phyloP scores from a whole-genome alignment of 2,888 invertebrate genomes.

The Cryptus armator region DNA sequence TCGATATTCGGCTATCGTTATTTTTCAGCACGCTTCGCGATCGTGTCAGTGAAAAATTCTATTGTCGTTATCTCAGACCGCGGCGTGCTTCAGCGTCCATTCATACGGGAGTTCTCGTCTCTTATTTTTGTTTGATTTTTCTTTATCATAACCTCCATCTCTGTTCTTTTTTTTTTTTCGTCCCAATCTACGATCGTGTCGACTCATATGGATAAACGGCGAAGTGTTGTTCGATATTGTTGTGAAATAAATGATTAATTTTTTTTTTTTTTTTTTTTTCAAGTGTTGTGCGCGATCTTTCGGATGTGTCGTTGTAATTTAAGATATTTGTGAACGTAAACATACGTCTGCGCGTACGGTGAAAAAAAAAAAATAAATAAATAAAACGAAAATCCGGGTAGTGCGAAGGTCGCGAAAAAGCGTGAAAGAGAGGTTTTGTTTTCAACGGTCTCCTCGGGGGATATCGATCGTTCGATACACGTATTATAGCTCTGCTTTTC shows the following conservation, averaged over 20 bases:
- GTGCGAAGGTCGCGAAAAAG: background rate
- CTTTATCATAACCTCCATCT: background rate
- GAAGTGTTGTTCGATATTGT: background rate
- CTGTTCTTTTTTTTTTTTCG: background rate
- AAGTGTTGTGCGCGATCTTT: background rate
- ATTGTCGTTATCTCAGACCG: background rate
- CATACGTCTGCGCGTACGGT: background rate
- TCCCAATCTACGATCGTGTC: slow-evolving; percentile 1
- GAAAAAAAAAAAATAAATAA: too few relatives aligned
- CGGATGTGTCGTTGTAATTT: background rate
- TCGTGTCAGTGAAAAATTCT: background rate
- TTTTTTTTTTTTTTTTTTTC: background rate
- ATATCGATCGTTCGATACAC: slow-evolving; percentile 59
- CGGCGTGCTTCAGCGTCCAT: background rate
- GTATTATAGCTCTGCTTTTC: background rate
- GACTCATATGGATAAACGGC: slow-evolving; percentile 16
- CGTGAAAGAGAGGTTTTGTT: slow-evolving; percentile 4
- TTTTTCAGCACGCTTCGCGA: background rate
- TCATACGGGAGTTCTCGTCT: background rate
- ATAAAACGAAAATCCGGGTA: background rate
- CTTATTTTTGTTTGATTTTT: background rate
- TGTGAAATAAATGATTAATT: background rate
- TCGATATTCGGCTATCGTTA: background rate
- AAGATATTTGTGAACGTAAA: slow-evolving; percentile 6
- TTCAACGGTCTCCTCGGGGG: background rate